A percentile compares a stretch with the other conserved stretches of the same genome.
Evolutionary conservation across 2,888 invertebrate genomes (phyloP).

Genomic region (Autographa pulchrina): DNA sequence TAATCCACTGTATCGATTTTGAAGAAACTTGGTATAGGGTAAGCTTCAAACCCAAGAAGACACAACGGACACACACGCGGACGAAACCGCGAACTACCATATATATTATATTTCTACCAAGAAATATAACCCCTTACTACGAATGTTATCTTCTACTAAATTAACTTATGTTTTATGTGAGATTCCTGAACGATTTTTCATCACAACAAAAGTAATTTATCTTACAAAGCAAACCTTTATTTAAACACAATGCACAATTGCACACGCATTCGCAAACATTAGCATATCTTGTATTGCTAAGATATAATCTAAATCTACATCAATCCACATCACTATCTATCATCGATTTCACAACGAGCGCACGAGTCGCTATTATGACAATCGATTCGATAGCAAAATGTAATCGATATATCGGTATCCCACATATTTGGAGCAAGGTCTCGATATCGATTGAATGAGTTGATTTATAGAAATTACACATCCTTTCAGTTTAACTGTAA

Average conservation of each 20-base stretch:
- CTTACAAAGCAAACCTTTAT: neutral
- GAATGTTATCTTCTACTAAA: too few species aligned
- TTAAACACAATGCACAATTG: neutral
- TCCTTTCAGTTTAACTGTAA: conserved; percentile 32
- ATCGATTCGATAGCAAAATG: conserved; percentile 50
- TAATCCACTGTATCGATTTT: too few species aligned
- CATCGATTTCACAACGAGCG: conserved; percentile 51
- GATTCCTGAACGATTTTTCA: conserved; percentile 8
- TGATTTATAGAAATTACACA: conserved; percentile 34
- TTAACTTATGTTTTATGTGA: too few species aligned
- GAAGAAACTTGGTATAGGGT: too few species aligned
- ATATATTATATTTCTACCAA: too few species aligned
- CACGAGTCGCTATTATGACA: conserved; percentile 60
- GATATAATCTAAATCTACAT: conserved; percentile 5
- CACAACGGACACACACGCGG: too few species aligned
- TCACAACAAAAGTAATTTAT: neutral
- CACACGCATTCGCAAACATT: neutral
- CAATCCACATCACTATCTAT: conserved; percentile 36
- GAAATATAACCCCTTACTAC: too few species aligned
- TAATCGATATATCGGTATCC: conserved; percentile 54
- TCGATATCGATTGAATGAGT: conserved; percentile 19
- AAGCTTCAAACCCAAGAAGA: too few species aligned
- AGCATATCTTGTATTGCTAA: neutral
- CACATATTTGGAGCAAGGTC: conserved; percentile 57
- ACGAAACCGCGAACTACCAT: too few species aligned